Percentiles rank a stretch among this genome's conserved stretches.
Conservation (phyloP, 2,888 invertebrate genomes). For the Chrysomela aeneicollis region DNA sequence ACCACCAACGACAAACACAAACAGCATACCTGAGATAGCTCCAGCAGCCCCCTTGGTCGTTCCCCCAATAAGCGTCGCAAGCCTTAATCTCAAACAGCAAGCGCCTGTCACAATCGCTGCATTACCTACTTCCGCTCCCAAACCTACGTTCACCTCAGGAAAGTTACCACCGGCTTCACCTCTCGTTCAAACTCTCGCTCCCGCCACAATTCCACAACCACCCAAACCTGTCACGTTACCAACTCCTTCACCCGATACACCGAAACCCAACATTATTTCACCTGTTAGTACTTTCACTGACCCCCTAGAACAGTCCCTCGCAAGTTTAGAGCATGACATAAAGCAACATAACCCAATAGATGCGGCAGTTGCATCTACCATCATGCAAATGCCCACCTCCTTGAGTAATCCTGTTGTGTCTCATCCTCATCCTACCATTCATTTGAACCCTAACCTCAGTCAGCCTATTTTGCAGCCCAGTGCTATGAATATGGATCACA, state of each 20-base stretch:
- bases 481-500: constrained; percentile 49
- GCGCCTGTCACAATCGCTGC: constrained; percentile 29
- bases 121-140: constrained; percentile 37
- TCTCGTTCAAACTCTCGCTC: constrained; percentile 46
- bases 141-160: constrained; percentile 46
- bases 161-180: constrained; percentile 48
- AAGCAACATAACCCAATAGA: constrained; percentile 49
- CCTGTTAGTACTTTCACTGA: constrained; percentile 65
- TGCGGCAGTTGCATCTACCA: constrained; percentile 42
- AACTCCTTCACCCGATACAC: constrained; percentile 56
- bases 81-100: constrained; percentile 35
- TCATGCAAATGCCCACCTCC: constrained; percentile 47
- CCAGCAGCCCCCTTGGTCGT: constrained; percentile 39
- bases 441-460: constrained; percentile 48
- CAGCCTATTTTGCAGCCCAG: constrained; percentile 52
- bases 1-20: constrained; percentile 46
- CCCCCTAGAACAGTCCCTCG: constrained; percentile 75
- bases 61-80: constrained; percentile 35
- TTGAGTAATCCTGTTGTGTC: constrained; percentile 48
- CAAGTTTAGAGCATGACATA: constrained; percentile 72
- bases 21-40: constrained; percentile 44
- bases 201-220: constrained; percentile 60
- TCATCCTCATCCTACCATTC: constrained; percentile 43
- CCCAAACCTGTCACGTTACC: constrained; percentile 51
- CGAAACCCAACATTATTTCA: constrained; percentile 54